Evolutionary conservation across 2,797 vertebrate genomes (phyloP), one percentile per base, ranked within the genome.

Genomic region (Netta rufina): DNA sequence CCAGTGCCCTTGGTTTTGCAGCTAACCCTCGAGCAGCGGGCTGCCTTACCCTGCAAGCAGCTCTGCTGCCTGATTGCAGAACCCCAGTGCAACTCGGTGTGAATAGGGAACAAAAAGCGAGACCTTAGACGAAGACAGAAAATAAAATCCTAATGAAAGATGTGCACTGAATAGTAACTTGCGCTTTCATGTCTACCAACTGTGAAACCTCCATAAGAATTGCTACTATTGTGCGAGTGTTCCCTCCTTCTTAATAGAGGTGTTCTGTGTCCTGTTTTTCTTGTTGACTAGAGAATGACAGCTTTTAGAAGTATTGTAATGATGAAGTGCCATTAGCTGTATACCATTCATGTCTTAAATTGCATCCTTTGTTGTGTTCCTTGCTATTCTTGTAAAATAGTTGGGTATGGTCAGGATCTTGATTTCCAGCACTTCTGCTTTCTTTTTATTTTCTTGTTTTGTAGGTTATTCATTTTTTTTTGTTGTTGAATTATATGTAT

Each of bases 201-300:
- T 73, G 84, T 84, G 64, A 90, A 88, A 36, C 60, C 58, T 70
- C 66, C 1, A 0, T 45, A 49, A 78, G 76, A 92, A 67, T 30
- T 77, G 69, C 73, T 84, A 2, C 66, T 84, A 15, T 73, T 79
- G 75, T 61, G 43, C 0, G 3, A 33, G 54, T 32, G 74, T 84
- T 90, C 57, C 64, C 32, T 84, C 79, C 77, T 93, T 18, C 80
- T 64, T 82, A 87, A 82, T 65, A 54, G 81, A 92, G 74, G 77
- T 95, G 88, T 92, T 96, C 74, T 93, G 24, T 72, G 33, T 95
- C 83, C 61, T 84, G 64, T 30, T 92, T 95, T 92, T 81, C 80
- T 60, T 87, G 74, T n/a, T 88, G 83, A 71, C 70, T 90, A 20
- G 76, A 73, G 92, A 89, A 62, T 93, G 85, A 91, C 85, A 92